Percentiles rank a stretch among this genome's conserved stretches.
Conservation (phyloP, 2,888 invertebrate species). For the Psylliodes chrysocephalus region DNA sequence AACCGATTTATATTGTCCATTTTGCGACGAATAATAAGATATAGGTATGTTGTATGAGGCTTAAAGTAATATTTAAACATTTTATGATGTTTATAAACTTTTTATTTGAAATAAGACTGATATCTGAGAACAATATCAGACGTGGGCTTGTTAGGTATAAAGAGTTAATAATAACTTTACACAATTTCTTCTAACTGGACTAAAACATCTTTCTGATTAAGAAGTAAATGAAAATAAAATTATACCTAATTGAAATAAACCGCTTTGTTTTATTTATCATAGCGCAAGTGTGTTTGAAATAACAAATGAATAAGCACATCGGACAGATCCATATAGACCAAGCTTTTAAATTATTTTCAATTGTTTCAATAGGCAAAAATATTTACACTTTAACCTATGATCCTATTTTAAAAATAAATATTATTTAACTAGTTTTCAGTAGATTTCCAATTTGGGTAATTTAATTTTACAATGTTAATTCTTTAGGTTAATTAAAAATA, state of each 20-base stretch:
- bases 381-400: slow-evolving; percentile 27
- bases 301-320: slow-evolving; percentile 5
- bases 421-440: slow-evolving; percentile 21
- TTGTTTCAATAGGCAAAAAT: slow-evolving; percentile 21
- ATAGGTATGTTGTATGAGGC: too few relatives aligned
- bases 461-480: not conserved
- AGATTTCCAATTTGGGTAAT: slow-evolving; percentile 8
- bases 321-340: not conserved
- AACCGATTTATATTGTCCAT: too few relatives aligned
- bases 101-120: too few relatives aligned
- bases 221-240: slow-evolving; percentile 3
- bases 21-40: too few relatives aligned
- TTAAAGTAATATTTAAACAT: too few relatives aligned
- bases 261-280: not conserved
- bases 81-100: too few relatives aligned
- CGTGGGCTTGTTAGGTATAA: too few relatives aligned
- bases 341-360: slow-evolving; percentile 25
- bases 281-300: not conserved
- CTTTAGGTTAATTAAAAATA: not conserved
- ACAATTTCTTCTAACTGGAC: too few relatives aligned
- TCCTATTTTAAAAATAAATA: slow-evolving; percentile 20
- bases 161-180: too few relatives aligned
- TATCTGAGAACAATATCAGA: too few relatives aligned
- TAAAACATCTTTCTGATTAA: not conserved
- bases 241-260: slow-evolving; percentile 2